Percentiles rank a stretch among this genome's conserved stretches.
Evolutionary conservation across 2,797 vertebrate species (phyloP).

Genomic region (Danio tinwini): DNA sequence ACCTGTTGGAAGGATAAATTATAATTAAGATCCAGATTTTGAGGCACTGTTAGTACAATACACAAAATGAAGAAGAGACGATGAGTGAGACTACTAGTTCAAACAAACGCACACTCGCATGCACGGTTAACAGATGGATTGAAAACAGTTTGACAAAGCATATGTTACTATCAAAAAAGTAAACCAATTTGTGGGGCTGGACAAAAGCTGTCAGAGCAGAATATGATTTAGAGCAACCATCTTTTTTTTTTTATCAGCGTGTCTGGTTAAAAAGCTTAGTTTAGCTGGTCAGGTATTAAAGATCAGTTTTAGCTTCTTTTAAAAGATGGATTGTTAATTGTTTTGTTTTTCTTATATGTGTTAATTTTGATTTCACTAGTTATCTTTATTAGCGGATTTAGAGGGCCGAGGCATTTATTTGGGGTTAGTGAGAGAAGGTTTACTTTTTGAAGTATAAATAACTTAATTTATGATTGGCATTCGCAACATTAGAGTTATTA

Average conservation of each 20-base stretch:
- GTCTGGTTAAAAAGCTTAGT: constrained; percentile 87
- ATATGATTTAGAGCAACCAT: constrained; percentile 80
- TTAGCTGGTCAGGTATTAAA: constrained; percentile 90
- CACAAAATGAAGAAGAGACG: constrained; percentile 46
- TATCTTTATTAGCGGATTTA: constrained; percentile 93
- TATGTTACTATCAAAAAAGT: constrained; percentile 97
- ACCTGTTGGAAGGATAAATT: constrained; percentile 65
- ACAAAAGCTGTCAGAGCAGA: constrained; percentile 83
- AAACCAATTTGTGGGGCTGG: constrained; percentile 89
- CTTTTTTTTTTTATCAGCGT: constrained; percentile 70
- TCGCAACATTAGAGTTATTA: constrained; percentile 93
- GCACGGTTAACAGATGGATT: constrained; percentile 80
- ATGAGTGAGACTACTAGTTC: constrained; percentile 47
- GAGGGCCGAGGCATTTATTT: constrained; percentile 87
- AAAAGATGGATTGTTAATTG: constrained; percentile 86
- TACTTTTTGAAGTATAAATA: constrained; percentile 99
- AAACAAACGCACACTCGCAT: constrained; percentile 76
- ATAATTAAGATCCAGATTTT: constrained; percentile 42
- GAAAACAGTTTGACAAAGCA: constrained; percentile 77
- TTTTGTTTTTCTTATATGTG: constrained; percentile 60
- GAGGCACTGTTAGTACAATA: constrained; percentile 15
- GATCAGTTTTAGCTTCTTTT: constrained; percentile 94
- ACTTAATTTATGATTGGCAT: constrained; percentile 93
- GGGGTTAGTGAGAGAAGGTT: constrained; percentile 92
- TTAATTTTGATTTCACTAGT: constrained; percentile 88